phyloP scores from a whole-genome alignment of 2,888 invertebrate genomes.

The Amorpha juglandis region DNA sequence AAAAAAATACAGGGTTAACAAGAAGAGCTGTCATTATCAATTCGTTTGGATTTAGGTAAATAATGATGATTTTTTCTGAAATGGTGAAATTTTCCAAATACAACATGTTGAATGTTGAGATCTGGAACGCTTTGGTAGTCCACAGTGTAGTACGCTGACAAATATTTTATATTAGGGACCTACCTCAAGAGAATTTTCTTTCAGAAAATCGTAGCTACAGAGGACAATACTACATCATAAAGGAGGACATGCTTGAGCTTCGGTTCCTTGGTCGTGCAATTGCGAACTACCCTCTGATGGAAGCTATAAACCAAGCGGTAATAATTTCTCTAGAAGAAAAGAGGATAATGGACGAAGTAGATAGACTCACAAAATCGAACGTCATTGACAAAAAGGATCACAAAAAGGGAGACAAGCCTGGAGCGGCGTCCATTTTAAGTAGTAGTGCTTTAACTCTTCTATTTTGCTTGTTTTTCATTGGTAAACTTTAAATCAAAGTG shows the following conservation, averaged over 20 bases:
- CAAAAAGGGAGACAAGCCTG: slow-evolving; percentile 60
- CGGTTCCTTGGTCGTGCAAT: slow-evolving; percentile 61
- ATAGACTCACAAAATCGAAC: slow-evolving; percentile 68
- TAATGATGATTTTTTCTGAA: too few relatives aligned
- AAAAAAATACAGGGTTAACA: too few relatives aligned
- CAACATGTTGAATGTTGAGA: too few relatives aligned
- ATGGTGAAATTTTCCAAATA: too few relatives aligned
- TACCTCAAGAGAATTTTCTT: slow-evolving; percentile 21
- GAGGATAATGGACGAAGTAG: slow-evolving; percentile 77
- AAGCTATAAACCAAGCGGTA: slow-evolving; percentile 88
- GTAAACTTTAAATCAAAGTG: slow-evolving; percentile 30
- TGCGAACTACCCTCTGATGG: slow-evolving; percentile 88
- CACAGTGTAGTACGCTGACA: too few relatives aligned
- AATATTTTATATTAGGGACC: too few relatives aligned
- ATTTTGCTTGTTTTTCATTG: slow-evolving; percentile 34
- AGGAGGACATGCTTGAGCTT: slow-evolving; percentile 60
- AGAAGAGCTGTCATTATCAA: too few relatives aligned
- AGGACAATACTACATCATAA: slow-evolving; percentile 61
- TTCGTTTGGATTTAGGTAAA: too few relatives aligned
- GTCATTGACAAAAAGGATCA: slow-evolving; percentile 50
- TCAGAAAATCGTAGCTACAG: slow-evolving; percentile 57
- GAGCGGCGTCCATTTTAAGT: slow-evolving; percentile 34
- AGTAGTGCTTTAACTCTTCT: slow-evolving; percentile 35
- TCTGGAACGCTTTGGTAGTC: too few relatives aligned
- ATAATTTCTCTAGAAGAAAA: slow-evolving; percentile 81